phyloP scores from a whole-genome alignment of 2,888 invertebrate genomes.

The Pristionchus exspectatus region DNA sequence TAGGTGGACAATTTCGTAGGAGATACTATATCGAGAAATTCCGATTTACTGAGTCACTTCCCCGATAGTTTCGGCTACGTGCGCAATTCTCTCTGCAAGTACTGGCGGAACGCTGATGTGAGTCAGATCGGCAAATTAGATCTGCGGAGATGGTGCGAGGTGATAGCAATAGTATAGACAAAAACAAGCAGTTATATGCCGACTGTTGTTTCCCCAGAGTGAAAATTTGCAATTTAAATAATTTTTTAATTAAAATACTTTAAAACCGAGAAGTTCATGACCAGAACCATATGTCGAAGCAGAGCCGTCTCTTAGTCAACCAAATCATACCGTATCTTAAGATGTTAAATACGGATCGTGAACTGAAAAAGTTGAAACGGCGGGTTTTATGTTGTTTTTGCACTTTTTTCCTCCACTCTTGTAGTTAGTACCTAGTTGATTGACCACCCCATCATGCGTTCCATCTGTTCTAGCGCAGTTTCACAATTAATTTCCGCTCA shows the following conservation, averaged over 20 bases:
- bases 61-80: background rate
- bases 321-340: background rate
- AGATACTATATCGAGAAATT: constrained; percentile 15
- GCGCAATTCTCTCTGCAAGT: background rate
- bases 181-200: background rate
- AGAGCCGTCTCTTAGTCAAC: background rate
- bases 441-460: too few species aligned
- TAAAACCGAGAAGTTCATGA: background rate
- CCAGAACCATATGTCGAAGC: background rate
- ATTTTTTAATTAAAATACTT: background rate
- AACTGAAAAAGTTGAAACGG: background rate
- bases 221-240: background rate
- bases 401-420: background rate
- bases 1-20: background rate
- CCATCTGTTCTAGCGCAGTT: too few species aligned
- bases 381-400: background rate
- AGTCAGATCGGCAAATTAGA: background rate
- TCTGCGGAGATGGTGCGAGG: background rate
- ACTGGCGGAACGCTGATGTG: background rate
- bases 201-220: background rate
- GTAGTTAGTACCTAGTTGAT: too few species aligned
- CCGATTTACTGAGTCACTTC: constrained; percentile 2
- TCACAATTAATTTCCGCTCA: too few species aligned
- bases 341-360: background rate
- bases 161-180: background rate